Evolutionary conservation across 2,113 vertebrate genomes (phyloP), one percentile per base, ranked within the genome.

Genomic region (Pomatostomus ruficeps): DNA sequence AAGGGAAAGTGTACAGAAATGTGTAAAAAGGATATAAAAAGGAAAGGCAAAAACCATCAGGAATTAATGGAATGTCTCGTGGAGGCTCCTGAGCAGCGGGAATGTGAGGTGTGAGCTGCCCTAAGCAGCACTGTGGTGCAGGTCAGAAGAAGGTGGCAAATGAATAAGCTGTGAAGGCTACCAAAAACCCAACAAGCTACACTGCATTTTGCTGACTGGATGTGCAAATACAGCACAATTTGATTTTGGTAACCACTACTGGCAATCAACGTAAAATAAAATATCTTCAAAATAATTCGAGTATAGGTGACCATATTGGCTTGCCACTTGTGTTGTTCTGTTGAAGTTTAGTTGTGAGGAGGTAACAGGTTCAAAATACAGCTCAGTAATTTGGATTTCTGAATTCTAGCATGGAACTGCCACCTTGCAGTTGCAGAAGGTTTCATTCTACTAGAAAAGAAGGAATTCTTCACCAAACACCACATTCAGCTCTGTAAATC

Each of bases 51-150:
- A n/a, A n/a, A n/a, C n/a, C n/a, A n/a, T n/a, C n/a, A n/a, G n/a
- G n/a, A n/a, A n/a, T n/a, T n/a, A n/a, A n/a, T n/a, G 11, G 15
- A 12, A 29, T 28, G 33, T 40, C 55, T 49, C 14, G 12, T 6
- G 4, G n/a, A 83, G n/a, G 29, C 31, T 62, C 51, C 52, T 49
- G n/a, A 80, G 9, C 46, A 48, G 35, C 1, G 43, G 55, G 40
- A 61, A 79, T 13, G 28, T 8, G 9, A 59, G 10, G 2, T 0
- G 1, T 3, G 29, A 77, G 8, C 10, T 81, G 45, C 48, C 54
- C 62, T 38, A 20, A 25, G 1, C 1, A 4, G 0, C 33, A 22
- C 29, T 59, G n/a, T 0, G 9, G 6, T 23, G 28, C 4, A 11
- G 40, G 31, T 42, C n/a, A 65, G 61, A 74, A 73, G n/a, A 24